Base-by-base conservation (phyloP, 2,888 invertebrate genomes). In the Horisme vitalbata region DNA sequence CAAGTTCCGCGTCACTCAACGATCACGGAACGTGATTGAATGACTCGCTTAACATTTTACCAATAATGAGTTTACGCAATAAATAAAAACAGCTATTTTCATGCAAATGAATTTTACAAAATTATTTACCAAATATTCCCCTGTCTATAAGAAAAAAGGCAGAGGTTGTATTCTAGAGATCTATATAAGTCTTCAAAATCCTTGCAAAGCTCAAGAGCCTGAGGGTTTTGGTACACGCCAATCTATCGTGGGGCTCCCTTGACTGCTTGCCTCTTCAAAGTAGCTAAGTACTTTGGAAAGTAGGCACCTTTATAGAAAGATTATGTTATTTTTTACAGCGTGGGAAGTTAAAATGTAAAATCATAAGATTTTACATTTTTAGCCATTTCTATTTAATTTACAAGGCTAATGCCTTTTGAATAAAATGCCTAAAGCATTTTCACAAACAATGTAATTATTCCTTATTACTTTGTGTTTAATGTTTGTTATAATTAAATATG, bases 201-300 rank as follows among this genome's bases (percentile, higher is more conserved):
- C 37, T 13, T 37, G 21, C 32, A 41, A 50, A 41, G 36, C 49
- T 41, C 23, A 24, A 36, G 30, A 39, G 45, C 41, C 41, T 28
- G 26, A 27, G 37, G 41, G 36, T 21, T 32, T 36, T 21, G 18
- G 32, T 32, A 37, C 18, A 23, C 31, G 33, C 37, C 33, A 36
- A 37, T 37, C 33, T 37, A 41, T 37, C 27, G 21, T 4, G 36
- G 14, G 10, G 31, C 33, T 47, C 5, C 21, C 13, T 32, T 37
- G 41, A 41, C 36, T 26, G 26, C 35, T 34, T 10, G 20, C 11
- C 27, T 35, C 23, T 47, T 34, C 38, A 33, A 37, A 37, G 32
- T 20, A 13, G n/a, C 14, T 21, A 27, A 1, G 8, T 28, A 28
- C 28, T 13, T n/a, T n/a, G n/a, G n/a, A n/a, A n/a, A n/a, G n/a